These are phyloP conservation scores for Trypoxylon attenuatum DNA, from an alignment of 2,888 invertebrate species.

Conservation along the genomic window DNA sequence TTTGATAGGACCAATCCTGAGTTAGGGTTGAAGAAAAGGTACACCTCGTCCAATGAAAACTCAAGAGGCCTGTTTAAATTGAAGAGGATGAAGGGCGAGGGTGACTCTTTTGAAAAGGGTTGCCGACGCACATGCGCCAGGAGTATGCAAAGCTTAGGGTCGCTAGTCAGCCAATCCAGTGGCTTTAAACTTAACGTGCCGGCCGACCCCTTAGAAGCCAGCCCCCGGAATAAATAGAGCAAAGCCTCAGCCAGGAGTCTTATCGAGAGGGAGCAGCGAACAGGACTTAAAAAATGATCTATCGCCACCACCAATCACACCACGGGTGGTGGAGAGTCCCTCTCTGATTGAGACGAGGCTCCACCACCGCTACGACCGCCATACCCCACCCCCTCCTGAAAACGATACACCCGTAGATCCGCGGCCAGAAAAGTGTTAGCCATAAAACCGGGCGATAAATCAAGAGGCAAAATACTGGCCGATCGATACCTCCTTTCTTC, in stretches of 20 bases:
- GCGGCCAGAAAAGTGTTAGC: conserved; percentile 49
- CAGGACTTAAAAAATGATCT: conserved; percentile 70
- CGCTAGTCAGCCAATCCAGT: conserved; percentile 55
- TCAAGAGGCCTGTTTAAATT: conserved; percentile 10
- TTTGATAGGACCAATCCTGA: neutral
- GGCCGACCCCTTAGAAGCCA: conserved; percentile 42
- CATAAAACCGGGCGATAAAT: conserved; percentile 51
- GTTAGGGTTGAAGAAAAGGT: conserved; percentile 1
- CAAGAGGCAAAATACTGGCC: conserved; percentile 32
- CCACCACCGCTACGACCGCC: no score
- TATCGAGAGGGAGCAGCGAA: conserved; percentile 63
- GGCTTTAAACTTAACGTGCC: conserved; percentile 57
- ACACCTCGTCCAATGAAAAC: conserved; percentile 14
- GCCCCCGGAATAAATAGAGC: conserved; percentile 26
- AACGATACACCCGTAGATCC: conserved; percentile 49
- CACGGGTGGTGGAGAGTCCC: conserved; percentile 60
- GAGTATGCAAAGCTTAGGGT: conserved; percentile 61
- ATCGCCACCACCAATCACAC: conserved; percentile 69
- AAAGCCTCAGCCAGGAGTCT: conserved; percentile 36
- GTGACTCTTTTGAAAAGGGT: conserved; percentile 45
- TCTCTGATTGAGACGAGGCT: conserved; percentile 65
- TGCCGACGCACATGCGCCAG: conserved; percentile 57
- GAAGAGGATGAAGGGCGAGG: neutral
- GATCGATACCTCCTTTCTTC: conserved; percentile 32
- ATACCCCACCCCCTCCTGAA: conserved; percentile 47